Evolutionary conservation across 2,888 invertebrate genomes (phyloP), one percentile per base, ranked within the genome.

Genomic region (Aromia moschata): DNA sequence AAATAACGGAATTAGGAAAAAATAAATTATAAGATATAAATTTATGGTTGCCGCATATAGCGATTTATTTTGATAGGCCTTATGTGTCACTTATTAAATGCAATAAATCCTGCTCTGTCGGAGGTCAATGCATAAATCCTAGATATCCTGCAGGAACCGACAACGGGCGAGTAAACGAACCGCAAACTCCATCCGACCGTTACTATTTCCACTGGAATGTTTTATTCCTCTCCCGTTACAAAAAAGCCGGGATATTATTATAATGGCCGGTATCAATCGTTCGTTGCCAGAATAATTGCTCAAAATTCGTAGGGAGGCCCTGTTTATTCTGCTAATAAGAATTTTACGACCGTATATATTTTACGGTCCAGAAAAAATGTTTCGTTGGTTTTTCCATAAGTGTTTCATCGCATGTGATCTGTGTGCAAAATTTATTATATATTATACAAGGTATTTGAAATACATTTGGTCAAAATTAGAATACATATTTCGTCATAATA

Each of bases 121-220:
- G 62, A 62, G 60, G 58, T 56, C 60, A 60, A 60, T 66, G 62
- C 60, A 66, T 66, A 66, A 66, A 66, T 66, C 62, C 60, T 60
- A 53, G 53, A 60, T 58, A 60, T 64, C 64, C 66, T 64, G 51
- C 36, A 60, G 62, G 60, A 59, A 46, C 49, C 33, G 45, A 31
- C 56, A 45, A 33, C 38, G 37, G n/a, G 37, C 18, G 53, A 58
- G 62, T 33, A 64, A 66, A 58, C 66, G 60, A 66, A 60, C 64
- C 64, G 60, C 58, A 62, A 62, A 65, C 56, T 62, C 60, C 65
- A 65, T 53, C 60, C 59, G 57, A 62, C 52, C 65, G 56, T 62
- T 62, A 47, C 62, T 55, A 58, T 58, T 65, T 62, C 58, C 60
- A 62, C 56, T 54, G 47, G 62, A 56, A 62, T 60, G 65, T 65